Base-by-base conservation (phyloP, 2,888 invertebrate species). In the Cyaniris semiargus region DNA sequence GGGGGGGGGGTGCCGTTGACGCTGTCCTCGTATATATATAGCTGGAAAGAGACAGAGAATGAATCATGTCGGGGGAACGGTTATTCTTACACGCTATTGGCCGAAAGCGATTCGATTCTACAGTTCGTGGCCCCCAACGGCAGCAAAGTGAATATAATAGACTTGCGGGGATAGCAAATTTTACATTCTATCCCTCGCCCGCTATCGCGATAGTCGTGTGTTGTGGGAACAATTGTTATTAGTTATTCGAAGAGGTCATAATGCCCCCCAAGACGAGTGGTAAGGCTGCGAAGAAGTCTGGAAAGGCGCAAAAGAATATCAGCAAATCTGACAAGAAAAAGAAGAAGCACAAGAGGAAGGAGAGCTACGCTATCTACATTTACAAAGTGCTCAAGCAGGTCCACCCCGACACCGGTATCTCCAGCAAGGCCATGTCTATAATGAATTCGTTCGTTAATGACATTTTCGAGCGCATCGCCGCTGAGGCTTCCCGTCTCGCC, bases 391-490 rank as follows among this genome's bases (percentile, higher is more conserved):
- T 96, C 86, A 96, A 95, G 87, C 95, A 95, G 88, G 95, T 95
- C 58, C 96, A 96, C 86, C 96, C 96, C 4, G 95, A 96, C 85
- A 96, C 95, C 81, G 84, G 85, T 78, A 85, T 85, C 78, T 85
- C 84, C 75, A 83, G 83, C 76, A 96, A 96, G 86, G 96, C 96
- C 27, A 96, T 96, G 96, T 94, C 93, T 80, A 95, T 96, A 87
- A 96, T 96, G 95, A 96, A 96, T 90, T 95, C 95, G 81, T 96
- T 96, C 85, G 95, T 96, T 74, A 96, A 96, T 86, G 96, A 96
- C 85, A 95, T 96, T 78, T 96, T 96, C 85, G 96, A 96, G 86
- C 94, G 96, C 70, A 96, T 96, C 85, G 96, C 96, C 60, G 94
- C 95, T 2, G 95, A 96, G 84, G 94, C 96, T 2, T 95, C 95